Base-by-base conservation (phyloP, 2,113 vertebrate species). In the Corythoichthys intestinalis region DNA sequence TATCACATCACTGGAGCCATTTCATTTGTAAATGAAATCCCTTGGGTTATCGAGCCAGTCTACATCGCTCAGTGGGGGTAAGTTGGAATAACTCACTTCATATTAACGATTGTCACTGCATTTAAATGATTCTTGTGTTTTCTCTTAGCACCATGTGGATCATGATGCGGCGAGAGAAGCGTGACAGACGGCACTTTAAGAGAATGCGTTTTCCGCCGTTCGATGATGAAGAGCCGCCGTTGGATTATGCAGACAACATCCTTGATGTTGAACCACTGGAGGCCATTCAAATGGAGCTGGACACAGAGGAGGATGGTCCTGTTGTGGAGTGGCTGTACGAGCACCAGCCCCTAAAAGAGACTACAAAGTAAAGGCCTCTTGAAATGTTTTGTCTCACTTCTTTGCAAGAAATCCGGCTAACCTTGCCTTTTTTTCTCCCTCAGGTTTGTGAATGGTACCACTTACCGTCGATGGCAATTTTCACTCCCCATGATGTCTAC, bases 51-150 rank as follows among this genome's bases (percentile, higher is more conserved):
- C 56, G 97, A 99, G 73, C 97, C 97, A 0, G 97, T 99, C 67
- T 99, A 99, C 89, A 99, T 99, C 39, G 92, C 97, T 7, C 97
- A 99, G 84, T 99, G 97, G 97, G 97, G 97, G 97, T 99, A 83
- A 92, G 94, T 28, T 2, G 15, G 9, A 14, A 10, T 62, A 20
- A 28, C 54, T 2, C 9, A 2, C 4, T 44, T 4, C 48, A 2
- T 58, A 54, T 57, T 46, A 58, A 13, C 13, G 39, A 4, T 34
- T 59, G 35, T 5, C 11, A 12, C 28, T 12, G 14, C 10, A 10
- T 20, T 64, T 39, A 14, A 46, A 44, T 64, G 11, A 9, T 20
- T 44, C 17, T 34, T 15, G 35, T 13, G 34, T 75, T 6, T 2
- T 15, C 44, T 70, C 64, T 15, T 73, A 99, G 97, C 50, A 94